Evolutionary conservation across 2,797 vertebrate genomes (phyloP), one percentile per base, ranked within the genome.

Genomic region (Pantherophis vulpinus): DNA sequence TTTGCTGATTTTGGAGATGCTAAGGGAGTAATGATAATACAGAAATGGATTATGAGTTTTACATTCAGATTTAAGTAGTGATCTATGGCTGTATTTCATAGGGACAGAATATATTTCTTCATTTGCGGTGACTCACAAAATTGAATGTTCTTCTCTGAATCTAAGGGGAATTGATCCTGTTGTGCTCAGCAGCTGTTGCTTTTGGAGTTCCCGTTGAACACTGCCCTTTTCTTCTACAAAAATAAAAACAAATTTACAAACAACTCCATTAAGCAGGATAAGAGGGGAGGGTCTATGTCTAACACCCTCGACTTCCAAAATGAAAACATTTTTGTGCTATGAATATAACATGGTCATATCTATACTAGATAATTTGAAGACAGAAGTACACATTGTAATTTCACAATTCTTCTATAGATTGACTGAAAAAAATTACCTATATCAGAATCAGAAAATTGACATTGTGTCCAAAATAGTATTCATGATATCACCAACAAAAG

Each of bases 181-280:
- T 89, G 51, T 89, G 70, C 59, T 86, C 42, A 89, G 93, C 90
- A 93, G 93, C 93, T 93, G 92, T 60, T 93, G 61, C 90, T 93
- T 86, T 86, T 89, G 59, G 51, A 89, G 87, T 93, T 93, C 63
- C 87, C 63, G 25, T 42, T 86, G 70, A 89, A 86, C 27, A 89
- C 51, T 86, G 87, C 56, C 63, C 91, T 86, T 91, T 93, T 91
- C 90, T 86, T 89, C 70, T 89, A 6, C 56, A 23, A 89, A 93
- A 91, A 56, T 37, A 25, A 89, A 88, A 93, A 79, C 87, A 89
- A 89, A 63, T 86, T 93, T 87, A 83, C 56, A 89, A 91, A 47
- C 63, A 93, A 86, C 70, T 89, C 51, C 55, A 59, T 79, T 58
- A 63, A 91, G 37, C 29, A 74, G 32, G 60, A 91, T 79, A 86